These are phyloP conservation scores for Grus americana DNA, from an alignment of 2,113 vertebrate genomes.

Conservation along the genomic window DNA sequence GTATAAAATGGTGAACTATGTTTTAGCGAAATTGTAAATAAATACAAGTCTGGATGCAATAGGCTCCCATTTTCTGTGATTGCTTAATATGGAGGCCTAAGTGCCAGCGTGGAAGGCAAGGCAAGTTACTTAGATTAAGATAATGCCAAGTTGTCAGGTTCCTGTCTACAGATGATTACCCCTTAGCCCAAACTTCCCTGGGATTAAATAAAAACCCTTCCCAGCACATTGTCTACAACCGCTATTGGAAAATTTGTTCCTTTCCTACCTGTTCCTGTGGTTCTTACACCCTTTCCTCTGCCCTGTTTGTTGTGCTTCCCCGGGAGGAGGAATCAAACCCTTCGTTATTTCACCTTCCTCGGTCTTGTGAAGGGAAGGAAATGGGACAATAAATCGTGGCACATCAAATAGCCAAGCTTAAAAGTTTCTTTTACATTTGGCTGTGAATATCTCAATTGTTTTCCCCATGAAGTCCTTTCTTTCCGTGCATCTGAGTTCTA, in stretches of 20 bases:
- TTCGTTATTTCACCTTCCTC: background rate
- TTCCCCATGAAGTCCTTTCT: background rate
- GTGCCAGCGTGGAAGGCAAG: conserved; percentile 42
- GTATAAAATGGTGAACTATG: background rate
- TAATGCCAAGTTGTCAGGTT: background rate
- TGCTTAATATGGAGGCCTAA: background rate
- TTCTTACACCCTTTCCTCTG: background rate
- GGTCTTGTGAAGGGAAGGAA: background rate
- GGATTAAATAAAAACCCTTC: background rate
- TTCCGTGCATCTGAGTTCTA: background rate
- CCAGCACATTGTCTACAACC: background rate
- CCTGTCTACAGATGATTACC: background rate
- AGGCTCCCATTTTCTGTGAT: background rate
- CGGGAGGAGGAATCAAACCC: background rate
- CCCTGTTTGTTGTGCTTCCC: background rate
- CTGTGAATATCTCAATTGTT: background rate
- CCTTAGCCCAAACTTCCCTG: background rate
- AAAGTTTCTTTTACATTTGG: background rate
- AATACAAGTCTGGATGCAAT: background rate
- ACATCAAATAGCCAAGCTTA: background rate
- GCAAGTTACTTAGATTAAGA: conserved; percentile 1
- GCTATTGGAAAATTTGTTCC: background rate
- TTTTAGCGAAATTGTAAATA: background rate
- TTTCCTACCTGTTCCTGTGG: background rate
- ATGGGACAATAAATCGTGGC: background rate